These are phyloP conservation scores for Cordylochernes scorpioides DNA, from an alignment of 2,888 invertebrate species.

Conservation along the genomic window DNA sequence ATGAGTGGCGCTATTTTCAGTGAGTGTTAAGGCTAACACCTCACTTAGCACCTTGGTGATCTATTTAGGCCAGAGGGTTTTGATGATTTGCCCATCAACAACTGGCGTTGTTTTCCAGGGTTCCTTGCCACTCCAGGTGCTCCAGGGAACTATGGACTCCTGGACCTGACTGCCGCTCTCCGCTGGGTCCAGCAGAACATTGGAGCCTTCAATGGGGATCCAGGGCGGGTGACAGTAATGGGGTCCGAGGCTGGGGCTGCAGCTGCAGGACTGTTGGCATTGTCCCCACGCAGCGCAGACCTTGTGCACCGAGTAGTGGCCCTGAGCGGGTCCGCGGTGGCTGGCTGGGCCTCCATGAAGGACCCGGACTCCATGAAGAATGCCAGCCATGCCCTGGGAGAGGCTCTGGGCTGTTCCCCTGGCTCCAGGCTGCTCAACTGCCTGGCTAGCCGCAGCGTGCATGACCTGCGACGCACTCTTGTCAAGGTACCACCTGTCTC, in stretches of 20 bases:
- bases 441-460: constrained; percentile 38
- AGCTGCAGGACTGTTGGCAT: constrained; percentile 59
- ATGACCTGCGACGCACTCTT: no score
- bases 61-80: no score
- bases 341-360: constrained; percentile 70
- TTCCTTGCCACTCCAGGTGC: constrained; percentile 15
- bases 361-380: constrained; percentile 48
- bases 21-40: no score
- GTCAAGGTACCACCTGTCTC: no score
- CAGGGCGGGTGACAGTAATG: constrained; percentile 55
- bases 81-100: no score
- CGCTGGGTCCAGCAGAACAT: constrained; percentile 73
- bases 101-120: no score
- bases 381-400: no score
- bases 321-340: constrained; percentile 57
- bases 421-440: no score
- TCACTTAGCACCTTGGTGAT: no score
- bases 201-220: constrained; percentile 58
- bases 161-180: constrained; percentile 69
- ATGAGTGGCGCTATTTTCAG: no score
- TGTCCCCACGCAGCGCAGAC: no score
- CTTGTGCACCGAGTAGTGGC: constrained; percentile 59
- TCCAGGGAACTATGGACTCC: constrained; percentile 65
- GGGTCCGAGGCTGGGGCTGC: constrained; percentile 78
- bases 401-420: no score